These are phyloP conservation scores for Chrysina gloriosa DNA, from an alignment of 2,888 invertebrate genomes.

Conservation along the genomic window DNA sequence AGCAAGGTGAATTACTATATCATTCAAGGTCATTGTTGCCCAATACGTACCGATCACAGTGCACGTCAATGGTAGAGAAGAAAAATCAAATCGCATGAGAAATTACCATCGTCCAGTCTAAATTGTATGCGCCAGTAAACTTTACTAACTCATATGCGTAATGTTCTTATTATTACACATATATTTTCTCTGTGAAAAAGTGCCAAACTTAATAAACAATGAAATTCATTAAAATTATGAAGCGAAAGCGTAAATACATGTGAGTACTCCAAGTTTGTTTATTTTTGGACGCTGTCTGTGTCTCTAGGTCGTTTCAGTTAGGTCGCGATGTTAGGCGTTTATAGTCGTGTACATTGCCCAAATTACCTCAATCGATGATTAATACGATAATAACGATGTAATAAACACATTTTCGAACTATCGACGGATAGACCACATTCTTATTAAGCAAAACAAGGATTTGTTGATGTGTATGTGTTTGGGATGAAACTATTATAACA, in stretches of 20 bases:
- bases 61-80: background rate
- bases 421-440: background rate
- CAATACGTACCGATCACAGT: background rate
- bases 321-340: conserved; percentile 36
- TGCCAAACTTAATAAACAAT: conserved; percentile 10
- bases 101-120: background rate
- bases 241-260: conserved; percentile 37
- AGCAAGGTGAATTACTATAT: background rate
- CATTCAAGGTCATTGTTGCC: background rate
- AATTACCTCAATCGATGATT: conserved; percentile 1
- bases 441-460: background rate
- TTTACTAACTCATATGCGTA: background rate
- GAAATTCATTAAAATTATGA: conserved; percentile 19
- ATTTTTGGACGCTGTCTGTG: conserved; percentile 42
- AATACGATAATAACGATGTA: background rate
- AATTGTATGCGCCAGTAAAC: background rate
- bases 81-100: background rate
- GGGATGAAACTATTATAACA: conserved; percentile 4
- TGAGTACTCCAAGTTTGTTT: conserved; percentile 43
- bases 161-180: background rate
- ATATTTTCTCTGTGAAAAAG: background rate
- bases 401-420: conserved; percentile 3
- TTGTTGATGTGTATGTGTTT: conserved; percentile 4
- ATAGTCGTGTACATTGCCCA: conserved; percentile 26
- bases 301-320: conserved; percentile 43